Percentiles rank a stretch among this genome's conserved stretches.
phyloP scores from a whole-genome alignment of 30 jellyfish, hydroid and myxozoan species.

The Cassiopea xamachana region DNA sequence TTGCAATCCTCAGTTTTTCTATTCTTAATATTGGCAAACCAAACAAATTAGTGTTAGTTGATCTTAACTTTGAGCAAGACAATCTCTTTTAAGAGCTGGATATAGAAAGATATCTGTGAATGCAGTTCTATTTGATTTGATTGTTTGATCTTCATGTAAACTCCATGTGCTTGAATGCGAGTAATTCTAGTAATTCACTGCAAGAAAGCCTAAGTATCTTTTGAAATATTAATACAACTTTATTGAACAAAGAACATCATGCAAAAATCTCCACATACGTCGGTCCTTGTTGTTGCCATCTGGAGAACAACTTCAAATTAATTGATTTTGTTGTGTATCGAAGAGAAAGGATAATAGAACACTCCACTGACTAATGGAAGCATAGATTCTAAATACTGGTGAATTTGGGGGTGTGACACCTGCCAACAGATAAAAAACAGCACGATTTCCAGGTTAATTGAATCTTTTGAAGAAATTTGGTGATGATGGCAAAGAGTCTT shows the following conservation, averaged over 20 bases:
- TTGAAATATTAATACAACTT: not conserved
- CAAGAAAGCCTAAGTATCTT: not conserved
- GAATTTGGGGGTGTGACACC: no score
- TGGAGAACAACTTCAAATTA: no score
- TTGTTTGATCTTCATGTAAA: not conserved
- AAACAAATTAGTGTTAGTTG: no score
- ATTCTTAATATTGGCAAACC: not conserved
- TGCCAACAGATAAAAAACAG: no score
- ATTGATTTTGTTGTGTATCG: no score
- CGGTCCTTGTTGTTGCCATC: no score
- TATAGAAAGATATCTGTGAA: not conserved
- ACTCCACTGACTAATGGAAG: no score
- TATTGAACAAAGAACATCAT: not conserved
- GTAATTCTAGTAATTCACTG: not conserved
- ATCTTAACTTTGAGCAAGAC: not conserved
- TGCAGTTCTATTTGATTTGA: not conserved
- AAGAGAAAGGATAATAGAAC: no score
- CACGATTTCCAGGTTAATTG: no score
- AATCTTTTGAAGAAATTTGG: no score
- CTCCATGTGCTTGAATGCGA: not conserved
- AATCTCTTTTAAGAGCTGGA: not conserved
- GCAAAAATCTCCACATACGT: not conserved
- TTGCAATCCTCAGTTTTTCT: not conserved
- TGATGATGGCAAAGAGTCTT: no score
- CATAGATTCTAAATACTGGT: no score